Percentiles rank a stretch among this genome's conserved stretches.
phyloP scores from a whole-genome alignment of 1,140 invertebrate species.

The Akabosia matsudoensis region DNA sequence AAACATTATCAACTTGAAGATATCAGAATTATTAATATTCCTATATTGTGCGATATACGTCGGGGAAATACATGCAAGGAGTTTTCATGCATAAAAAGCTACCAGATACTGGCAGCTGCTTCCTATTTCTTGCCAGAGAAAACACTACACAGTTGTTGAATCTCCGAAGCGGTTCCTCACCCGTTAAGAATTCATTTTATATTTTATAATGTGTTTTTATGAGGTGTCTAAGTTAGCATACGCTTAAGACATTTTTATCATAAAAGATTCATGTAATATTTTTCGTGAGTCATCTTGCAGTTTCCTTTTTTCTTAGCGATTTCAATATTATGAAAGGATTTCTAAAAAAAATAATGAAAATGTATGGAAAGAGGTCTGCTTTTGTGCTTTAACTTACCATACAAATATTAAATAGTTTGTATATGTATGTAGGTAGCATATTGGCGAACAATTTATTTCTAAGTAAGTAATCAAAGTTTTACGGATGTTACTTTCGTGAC shows the following conservation, averaged over 20 bases:
- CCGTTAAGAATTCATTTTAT: background rate
- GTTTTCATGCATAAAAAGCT: background rate
- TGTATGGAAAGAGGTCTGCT: too few relatives aligned
- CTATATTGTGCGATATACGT: too few relatives aligned
- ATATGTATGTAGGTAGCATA: too few relatives aligned
- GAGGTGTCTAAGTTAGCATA: background rate
- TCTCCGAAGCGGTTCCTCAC: background rate
- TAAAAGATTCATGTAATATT: too few relatives aligned
- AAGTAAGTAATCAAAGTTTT: background rate
- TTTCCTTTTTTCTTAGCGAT: too few relatives aligned
- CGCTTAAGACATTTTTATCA: too few relatives aligned
- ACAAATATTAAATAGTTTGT: too few relatives aligned
- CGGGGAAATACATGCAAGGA: too few relatives aligned
- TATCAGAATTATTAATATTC: background rate
- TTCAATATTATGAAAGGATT: too few relatives aligned
- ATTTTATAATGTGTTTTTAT: background rate
- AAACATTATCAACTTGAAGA: background rate
- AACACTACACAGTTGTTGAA: background rate
- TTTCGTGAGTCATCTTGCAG: too few relatives aligned
- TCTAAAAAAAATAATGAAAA: too few relatives aligned
- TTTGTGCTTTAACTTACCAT: too few relatives aligned
- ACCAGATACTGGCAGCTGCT: background rate
- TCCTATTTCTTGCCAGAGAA: background rate
- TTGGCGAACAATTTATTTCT: background rate
- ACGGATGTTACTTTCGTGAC: constrained; percentile 7